Evolutionary conservation across 2,888 invertebrate genomes (phyloP), one percentile per base, ranked within the genome.

Genomic region (Prostheceraeus crozeri): DNA sequence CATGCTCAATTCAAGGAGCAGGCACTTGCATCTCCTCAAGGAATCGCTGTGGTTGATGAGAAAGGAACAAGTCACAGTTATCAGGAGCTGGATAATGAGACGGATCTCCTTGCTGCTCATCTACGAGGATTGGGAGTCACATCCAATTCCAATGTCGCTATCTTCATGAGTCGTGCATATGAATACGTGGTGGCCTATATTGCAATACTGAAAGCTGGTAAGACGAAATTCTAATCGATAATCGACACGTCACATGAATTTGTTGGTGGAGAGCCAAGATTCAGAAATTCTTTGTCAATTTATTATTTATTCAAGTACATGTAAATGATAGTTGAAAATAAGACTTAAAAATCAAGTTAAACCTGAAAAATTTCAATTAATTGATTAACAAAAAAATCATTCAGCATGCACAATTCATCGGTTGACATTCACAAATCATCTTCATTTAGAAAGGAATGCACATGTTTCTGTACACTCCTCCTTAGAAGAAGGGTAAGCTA

Each of bases 161-260:
- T 77, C 46, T 77, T 71, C 64, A 70, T 77, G 69, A 71, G 73
- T 55, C 72, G 72, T 63, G 67, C 69, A 48, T 64, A 73, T 8
- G 72, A 73, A 59, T 76, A 71, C 63, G 68, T 70, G 19, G 62
- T 75, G 16, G 60, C 73, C 2, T 77, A 77, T 59, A 73, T 77
- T 57, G 73, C 74, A 11, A 73, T 74, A 16, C 67, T 77, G 8
- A 74, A 72, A 67, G 75, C 76, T 36, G 77, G 76, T 75, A 51
- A 61, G 65, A 45, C 4, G 14, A 23, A 6, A 56, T 54, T 8
- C 8, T 35, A 54, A 48, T 6, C 11, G n/a, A 11, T n/a, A 11
- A 16, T 46, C 16, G 10, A 36, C 16, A 28, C 8, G 6, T 8
- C n/a, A 4, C 25, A 51, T 25, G 14, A 11, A n/a, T 21, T 6